Conservation (phyloP, 2,888 invertebrate species). For the Didymodactylos carnosus region DNA sequence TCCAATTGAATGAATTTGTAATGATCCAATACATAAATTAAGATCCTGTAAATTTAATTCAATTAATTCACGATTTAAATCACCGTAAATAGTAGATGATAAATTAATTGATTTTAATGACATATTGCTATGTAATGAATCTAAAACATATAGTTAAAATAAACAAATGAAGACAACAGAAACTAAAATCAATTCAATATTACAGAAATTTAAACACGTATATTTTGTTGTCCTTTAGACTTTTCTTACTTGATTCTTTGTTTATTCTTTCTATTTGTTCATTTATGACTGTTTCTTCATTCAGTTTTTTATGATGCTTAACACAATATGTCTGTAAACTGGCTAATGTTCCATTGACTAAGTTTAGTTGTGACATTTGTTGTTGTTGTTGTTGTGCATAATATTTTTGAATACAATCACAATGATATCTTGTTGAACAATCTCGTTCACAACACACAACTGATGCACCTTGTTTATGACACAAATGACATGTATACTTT, state of each 20-base stretch:
- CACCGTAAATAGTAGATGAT: neutral
- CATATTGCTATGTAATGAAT: neutral
- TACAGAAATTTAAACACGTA: too few species aligned
- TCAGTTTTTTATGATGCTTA: neutral
- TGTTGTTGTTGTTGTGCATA: neutral
- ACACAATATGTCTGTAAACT: neutral
- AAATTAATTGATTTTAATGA: neutral
- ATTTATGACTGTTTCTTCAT: neutral
- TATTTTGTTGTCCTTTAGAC: too few species aligned
- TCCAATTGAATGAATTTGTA: neutral
- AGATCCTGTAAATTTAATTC: neutral
- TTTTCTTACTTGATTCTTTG: neutral
- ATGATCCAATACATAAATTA: neutral
- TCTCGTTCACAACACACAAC: neutral
- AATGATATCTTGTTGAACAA: conserved; percentile 7
- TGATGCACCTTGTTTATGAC: neutral
- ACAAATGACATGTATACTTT: neutral
- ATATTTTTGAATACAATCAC: conserved; percentile 7
- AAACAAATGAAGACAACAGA: too few species aligned
- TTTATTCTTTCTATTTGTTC: neutral
- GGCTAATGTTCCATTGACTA: neutral
- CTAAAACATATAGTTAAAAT: too few species aligned
- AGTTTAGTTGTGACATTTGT: neutral
- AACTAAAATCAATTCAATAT: too few species aligned
- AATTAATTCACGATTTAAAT: neutral